Percentiles rank a stretch among this genome's conserved stretches.
Evolutionary conservation across 35 echinoderm and acorn worm genomes (phyloP).

Genomic region (Apostichopus californicus): DNA sequence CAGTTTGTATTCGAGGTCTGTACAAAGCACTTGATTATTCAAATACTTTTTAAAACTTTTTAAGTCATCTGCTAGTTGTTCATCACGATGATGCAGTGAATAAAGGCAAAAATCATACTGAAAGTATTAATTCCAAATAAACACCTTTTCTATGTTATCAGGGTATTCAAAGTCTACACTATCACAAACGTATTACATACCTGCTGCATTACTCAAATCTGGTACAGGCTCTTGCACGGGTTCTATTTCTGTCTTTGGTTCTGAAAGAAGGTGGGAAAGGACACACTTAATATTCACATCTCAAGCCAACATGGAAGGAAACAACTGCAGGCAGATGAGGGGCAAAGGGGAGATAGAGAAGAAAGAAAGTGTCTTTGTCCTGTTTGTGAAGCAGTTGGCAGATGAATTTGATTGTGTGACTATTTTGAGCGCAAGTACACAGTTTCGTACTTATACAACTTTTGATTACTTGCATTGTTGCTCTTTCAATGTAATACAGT

Average conservation of each 20-base stretch:
- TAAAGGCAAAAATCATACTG: too few species aligned
- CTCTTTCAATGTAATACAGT: not conserved
- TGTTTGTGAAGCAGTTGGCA: constrained; percentile 22
- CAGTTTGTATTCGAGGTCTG: too few species aligned
- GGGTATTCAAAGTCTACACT: not conserved
- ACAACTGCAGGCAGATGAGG: not conserved
- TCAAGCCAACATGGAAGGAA: not conserved
- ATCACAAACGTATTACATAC: not conserved
- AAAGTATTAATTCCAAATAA: too few species aligned
- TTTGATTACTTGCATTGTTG: constrained; percentile 4
- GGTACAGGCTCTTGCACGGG: constrained; percentile 48
- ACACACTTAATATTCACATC: not conserved
- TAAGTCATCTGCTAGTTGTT: too few species aligned
- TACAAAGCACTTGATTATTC: too few species aligned
- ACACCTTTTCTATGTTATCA: too few species aligned
- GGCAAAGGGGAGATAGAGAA: constrained; percentile 23
- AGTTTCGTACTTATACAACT: not conserved
- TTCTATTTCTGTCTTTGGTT: constrained; percentile 18
- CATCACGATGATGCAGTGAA: too few species aligned
- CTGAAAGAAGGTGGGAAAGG: constrained; percentile 59
- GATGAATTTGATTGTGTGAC: constrained; percentile 1
- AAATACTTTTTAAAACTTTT: too few species aligned
- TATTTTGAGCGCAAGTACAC: not conserved
- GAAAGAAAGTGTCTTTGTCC: constrained; percentile 8
- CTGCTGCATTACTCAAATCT: constrained; percentile 55